Percentiles rank a stretch among this genome's conserved stretches.
Evolutionary conservation across 2,888 invertebrate genomes (phyloP).

Genomic region (Notodonta ziczac): DNA sequence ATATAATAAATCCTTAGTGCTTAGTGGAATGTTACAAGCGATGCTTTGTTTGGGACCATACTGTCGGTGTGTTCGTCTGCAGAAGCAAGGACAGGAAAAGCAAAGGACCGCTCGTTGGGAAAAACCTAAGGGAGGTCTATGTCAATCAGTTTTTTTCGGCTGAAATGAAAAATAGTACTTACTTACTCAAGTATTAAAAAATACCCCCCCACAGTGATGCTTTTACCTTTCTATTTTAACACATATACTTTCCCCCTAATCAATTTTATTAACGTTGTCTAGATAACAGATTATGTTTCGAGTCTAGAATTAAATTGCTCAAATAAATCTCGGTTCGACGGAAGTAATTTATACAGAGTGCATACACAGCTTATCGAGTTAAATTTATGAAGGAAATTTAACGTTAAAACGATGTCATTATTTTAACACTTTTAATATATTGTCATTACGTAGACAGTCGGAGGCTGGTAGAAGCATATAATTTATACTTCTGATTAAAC

Average conservation of each 20-base stretch:
- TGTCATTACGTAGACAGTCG: conserved; percentile 15
- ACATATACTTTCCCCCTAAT: neutral
- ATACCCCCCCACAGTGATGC: too few species aligned
- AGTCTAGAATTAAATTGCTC: neutral
- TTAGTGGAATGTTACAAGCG: too few species aligned
- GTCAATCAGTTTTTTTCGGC: too few species aligned
- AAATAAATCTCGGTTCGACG: neutral
- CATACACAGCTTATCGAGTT: conserved; percentile 1
- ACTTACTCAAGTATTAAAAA: too few species aligned
- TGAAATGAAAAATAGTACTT: too few species aligned
- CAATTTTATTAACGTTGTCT: neutral
- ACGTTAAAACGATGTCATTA: conserved; percentile 10
- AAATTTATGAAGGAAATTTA: conserved; percentile 9
- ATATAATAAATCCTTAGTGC: too few species aligned
- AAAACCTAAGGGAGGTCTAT: too few species aligned
- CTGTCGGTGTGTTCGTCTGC: too few species aligned
- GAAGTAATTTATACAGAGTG: neutral
- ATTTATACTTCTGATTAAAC: conserved; percentile 27
- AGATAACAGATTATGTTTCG: neutral
- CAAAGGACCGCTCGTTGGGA: too few species aligned
- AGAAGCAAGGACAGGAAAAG: too few species aligned
- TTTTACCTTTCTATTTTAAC: too few species aligned
- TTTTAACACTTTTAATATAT: conserved; percentile 12
- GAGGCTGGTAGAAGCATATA: conserved; percentile 19
- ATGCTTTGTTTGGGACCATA: too few species aligned